Evolutionary conservation across 2,797 vertebrate species (phyloP).

Genomic region (Masticophis lateralis): DNA sequence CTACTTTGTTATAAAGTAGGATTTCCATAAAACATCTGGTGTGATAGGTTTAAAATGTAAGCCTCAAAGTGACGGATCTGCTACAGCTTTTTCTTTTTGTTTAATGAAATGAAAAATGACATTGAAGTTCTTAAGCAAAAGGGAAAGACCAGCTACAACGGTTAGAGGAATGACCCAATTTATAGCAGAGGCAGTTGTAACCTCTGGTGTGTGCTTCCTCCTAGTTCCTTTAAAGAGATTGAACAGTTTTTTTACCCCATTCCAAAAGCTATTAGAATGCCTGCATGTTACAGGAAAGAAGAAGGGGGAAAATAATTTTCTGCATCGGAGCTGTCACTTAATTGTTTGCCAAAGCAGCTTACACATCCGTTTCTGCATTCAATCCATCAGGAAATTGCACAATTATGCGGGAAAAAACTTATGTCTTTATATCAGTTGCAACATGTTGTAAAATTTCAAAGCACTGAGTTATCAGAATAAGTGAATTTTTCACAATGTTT

Average conservation of each 20-base stretch:
- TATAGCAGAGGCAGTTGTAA: not conserved
- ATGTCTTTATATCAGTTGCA: not conserved
- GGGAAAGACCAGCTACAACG: not conserved
- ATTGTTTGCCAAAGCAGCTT: not conserved
- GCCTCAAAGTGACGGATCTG: slow-evolving; percentile 43
- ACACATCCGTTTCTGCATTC: not conserved
- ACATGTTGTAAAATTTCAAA: not conserved
- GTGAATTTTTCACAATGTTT: not conserved
- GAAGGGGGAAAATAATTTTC: not conserved
- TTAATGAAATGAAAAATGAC: not conserved
- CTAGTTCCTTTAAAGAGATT: not conserved
- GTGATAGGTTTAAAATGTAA: slow-evolving; percentile 52
- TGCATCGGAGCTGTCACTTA: not conserved
- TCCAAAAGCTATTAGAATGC: not conserved
- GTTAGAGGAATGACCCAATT: slow-evolving; percentile 21
- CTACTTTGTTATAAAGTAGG: not conserved
- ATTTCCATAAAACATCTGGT: slow-evolving; percentile 5
- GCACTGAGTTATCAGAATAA: not conserved
- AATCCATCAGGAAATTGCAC: not conserved
- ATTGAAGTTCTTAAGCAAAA: slow-evolving; percentile 2
- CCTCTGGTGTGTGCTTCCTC: not conserved
- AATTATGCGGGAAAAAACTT: not conserved
- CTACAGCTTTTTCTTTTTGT: slow-evolving; percentile 28
- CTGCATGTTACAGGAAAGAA: not conserved
- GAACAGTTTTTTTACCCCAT: not conserved